Base-by-base conservation (phyloP, 2,888 invertebrate species). In the Mythimna vitellina region DNA sequence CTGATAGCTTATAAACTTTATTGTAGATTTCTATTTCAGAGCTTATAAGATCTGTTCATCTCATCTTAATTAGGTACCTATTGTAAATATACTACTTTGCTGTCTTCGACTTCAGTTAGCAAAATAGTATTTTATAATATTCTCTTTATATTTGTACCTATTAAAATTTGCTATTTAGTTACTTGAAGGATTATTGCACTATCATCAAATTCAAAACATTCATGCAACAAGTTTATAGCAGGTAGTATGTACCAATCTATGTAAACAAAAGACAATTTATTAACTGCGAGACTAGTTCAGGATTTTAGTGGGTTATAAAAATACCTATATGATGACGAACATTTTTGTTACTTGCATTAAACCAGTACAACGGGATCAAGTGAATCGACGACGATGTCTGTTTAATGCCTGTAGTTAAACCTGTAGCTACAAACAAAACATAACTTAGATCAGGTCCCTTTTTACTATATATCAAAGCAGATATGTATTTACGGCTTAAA, bases 341-440 rank as follows among this genome's bases (percentile, higher is more conserved):
- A 35, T 42, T n/a, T 51, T 53, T 60, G 53, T 65, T 54, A 46
- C 42, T 65, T 72, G 25, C 46, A 46, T 54, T 22, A 57, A 65
- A 73, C 46, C 73, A 73, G 46, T 35, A 49, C 17, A 62, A 49
- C 62, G 17, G 22, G 70, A 35, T 38, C 29, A 29, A 17, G 46
- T 25, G 17, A 53, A 25, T 54, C 35, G 9, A 46, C 51, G 25
- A 35, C 22, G 29, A 53, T 12, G n/a, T 54, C 42, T 42, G 57
- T 53, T 20, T 32, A 54, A 46, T 46, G 14, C n/a, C 29, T 65
- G 6, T 25, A n/a, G 8, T 32, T 22, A 35, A 60, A 63, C 10
- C 17, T 7, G 38, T 58, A 29, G 49, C 42, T 42, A 14, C 2
- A 20, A 60, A 25, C 4, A 12, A 53, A 22, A 10, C 1, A 32